Evolutionary conservation across 92 coral and sea anemone genomes (phyloP), one percentile per base, ranked within the genome.

Genomic region (Siderastrea radians): DNA sequence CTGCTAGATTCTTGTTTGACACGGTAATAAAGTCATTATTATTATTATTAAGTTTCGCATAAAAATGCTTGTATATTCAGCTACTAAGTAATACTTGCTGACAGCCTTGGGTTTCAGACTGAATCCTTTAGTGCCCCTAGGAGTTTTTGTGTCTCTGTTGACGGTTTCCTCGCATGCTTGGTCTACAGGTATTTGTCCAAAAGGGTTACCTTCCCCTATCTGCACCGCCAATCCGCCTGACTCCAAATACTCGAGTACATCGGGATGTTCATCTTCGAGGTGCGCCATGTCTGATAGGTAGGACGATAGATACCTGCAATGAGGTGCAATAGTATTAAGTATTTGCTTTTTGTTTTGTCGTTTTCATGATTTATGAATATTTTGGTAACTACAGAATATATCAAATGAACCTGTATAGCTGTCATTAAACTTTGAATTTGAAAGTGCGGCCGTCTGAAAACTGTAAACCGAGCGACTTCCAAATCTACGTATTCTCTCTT

Each of bases 61-160:
- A 52, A 83, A 83, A 10, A 74, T 61, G 46, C 87, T 83, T 16
- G 68, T 50, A 59, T 83, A 83, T 59, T 77, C 81, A 16, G 81
- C 81, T 50, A 77, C 49, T 2, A 77, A 5, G 66, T 47, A 77
- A 47, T 77, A 77, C 49, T 77, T 77, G 66, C 81, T 77, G n/a
- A n/a, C n/a, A n/a, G n/a, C n/a, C n/a, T n/a, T n/a, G n/a, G n/a
- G n/a, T n/a, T n/a, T n/a, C n/a, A 79, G 87, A 51, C 87, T 80
- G 57, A 84, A 84, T 19, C 88, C 88, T 49, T 70, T 75, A 59
- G 77, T 43, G 49, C 88, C 88, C 64, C 90, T 77, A 45, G 68
- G 67, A 3, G 84, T 86, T 61, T 84, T 61, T 38, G 90, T 75
- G 65, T 86, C 84, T 45, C 85, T 81, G 49, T 86, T 86, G 57